Conservation (phyloP, 1,140 invertebrate species). For the Melanaphis sacchari region DNA sequence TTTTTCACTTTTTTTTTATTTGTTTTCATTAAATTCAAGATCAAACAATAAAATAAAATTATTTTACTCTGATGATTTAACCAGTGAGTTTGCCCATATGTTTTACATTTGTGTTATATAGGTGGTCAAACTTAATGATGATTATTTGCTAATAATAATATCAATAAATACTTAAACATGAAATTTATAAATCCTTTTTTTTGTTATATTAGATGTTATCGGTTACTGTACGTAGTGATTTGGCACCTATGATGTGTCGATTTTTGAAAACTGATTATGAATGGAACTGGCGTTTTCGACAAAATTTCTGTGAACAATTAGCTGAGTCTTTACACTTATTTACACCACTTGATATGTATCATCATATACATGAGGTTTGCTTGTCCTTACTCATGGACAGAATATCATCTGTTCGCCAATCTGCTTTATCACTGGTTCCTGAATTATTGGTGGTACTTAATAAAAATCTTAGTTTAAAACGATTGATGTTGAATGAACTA, state of each 20-base stretch:
- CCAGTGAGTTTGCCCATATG: too few species aligned
- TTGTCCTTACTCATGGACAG: conserved; percentile 72
- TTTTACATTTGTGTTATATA: too few species aligned
- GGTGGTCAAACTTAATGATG: too few species aligned
- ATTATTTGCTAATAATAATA: not conserved
- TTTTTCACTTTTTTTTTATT: too few species aligned
- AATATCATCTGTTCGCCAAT: conserved; percentile 72
- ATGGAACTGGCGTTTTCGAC: conserved; percentile 79
- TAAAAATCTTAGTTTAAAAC: conserved; percentile 40
- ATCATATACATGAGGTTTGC: conserved; percentile 72
- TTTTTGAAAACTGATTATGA: conserved; percentile 78
- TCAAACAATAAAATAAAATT: too few species aligned
- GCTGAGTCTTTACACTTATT: conserved; percentile 72
- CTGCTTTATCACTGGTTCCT: conserved; percentile 66
- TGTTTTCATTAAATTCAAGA: too few species aligned
- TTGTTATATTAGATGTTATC: conserved; percentile 67
- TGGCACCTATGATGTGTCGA: conserved; percentile 71
- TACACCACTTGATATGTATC: conserved; percentile 69
- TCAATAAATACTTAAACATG: too few species aligned
- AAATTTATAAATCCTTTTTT: not conserved
- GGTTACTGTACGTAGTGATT: conserved; percentile 68
- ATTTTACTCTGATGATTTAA: too few species aligned
- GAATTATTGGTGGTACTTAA: conserved; percentile 51
- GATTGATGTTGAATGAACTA: conserved; percentile 35
- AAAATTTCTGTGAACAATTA: conserved; percentile 76